Evolutionary conservation across 2,888 invertebrate species (phyloP).

Genomic region (Catotricha subobsoleta): DNA sequence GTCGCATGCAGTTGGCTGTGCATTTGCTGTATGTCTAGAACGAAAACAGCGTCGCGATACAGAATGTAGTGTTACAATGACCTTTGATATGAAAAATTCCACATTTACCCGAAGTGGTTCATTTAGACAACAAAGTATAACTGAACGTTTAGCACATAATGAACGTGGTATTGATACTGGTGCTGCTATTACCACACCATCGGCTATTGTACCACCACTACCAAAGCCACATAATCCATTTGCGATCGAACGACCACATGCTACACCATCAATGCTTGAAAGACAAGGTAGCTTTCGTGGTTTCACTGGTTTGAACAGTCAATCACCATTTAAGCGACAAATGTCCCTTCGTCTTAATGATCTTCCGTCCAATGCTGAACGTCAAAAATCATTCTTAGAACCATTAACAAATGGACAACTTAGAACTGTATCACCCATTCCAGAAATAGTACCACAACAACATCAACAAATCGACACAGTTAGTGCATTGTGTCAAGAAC

Average conservation of each 20-base stretch:
- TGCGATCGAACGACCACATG: constrained; percentile 90
- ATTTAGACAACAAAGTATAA: constrained; percentile 68
- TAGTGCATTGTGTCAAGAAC: constrained; percentile 57
- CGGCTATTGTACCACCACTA: constrained; percentile 31
- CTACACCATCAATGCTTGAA: constrained; percentile 84
- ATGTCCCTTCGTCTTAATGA: constrained; percentile 88
- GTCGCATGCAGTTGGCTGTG: constrained; percentile 98
- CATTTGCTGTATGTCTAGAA: constrained; percentile 95
- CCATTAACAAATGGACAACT: constrained; percentile 17
- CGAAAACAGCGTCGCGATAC: constrained; percentile 94
- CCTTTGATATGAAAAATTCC: constrained; percentile 73
- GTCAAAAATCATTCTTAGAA: constrained; percentile 35
- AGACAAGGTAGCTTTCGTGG: constrained; percentile 90
- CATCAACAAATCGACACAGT: constrained; percentile 36
- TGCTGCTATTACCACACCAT: constrained; percentile 19
- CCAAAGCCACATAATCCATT: constrained; percentile 68
- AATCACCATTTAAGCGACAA: constrained; percentile 89
- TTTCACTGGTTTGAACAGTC: constrained; percentile 56
- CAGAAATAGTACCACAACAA: constrained; percentile 46
- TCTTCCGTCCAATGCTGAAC: constrained; percentile 85
- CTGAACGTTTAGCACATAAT: constrained; percentile 47
- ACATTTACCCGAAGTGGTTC: constrained; percentile 88
- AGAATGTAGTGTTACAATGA: constrained; percentile 87
- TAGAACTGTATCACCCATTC: constrained; percentile 52
- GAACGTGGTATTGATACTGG: constrained; percentile 31